phyloP scores from a whole-genome alignment of 2,113 vertebrate genomes.

The Hirundichthys speculiger region DNA sequence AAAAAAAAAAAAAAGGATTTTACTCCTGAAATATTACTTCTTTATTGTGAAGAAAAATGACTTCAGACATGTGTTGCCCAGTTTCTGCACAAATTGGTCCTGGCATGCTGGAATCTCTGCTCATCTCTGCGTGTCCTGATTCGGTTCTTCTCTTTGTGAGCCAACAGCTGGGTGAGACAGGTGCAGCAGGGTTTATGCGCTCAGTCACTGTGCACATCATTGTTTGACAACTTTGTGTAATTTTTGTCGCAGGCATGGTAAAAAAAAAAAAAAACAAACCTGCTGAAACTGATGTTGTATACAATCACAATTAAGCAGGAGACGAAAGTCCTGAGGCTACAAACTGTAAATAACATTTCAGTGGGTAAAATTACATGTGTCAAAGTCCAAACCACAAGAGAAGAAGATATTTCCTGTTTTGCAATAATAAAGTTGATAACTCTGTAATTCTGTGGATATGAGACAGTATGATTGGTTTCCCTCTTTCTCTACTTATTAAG shows the following conservation, averaged over 20 bases:
- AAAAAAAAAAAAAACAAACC: too few species aligned
- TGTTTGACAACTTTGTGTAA: background rate
- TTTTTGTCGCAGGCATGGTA: constrained; percentile 2
- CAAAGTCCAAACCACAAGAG: too few species aligned
- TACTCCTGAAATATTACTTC: too few species aligned
- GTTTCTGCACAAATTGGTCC: constrained; percentile 32
- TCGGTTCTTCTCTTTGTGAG: constrained; percentile 10
- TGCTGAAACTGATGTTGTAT: background rate
- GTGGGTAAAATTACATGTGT: background rate
- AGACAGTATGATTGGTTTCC: too few species aligned
- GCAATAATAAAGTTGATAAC: too few species aligned
- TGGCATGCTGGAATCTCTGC: constrained; percentile 19
- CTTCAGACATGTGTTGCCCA: background rate
- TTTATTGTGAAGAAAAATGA: too few species aligned
- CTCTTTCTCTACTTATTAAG: too few species aligned
- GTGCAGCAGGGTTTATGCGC: constrained; percentile 19
- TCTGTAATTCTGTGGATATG: too few species aligned
- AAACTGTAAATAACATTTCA: background rate
- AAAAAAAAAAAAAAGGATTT: too few species aligned
- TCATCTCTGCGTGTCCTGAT: constrained; percentile 1
- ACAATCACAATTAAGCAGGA: constrained; percentile 3
- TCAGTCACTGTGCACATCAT: constrained; percentile 6
- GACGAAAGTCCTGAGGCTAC: background rate
- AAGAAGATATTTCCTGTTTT: too few species aligned
- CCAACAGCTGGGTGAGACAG: constrained; percentile 53